A percentile compares a stretch with the other conserved stretches of the same genome.
Evolutionary conservation across 2,888 invertebrate species (phyloP).

Genomic region (Trichacis sp.): DNA sequence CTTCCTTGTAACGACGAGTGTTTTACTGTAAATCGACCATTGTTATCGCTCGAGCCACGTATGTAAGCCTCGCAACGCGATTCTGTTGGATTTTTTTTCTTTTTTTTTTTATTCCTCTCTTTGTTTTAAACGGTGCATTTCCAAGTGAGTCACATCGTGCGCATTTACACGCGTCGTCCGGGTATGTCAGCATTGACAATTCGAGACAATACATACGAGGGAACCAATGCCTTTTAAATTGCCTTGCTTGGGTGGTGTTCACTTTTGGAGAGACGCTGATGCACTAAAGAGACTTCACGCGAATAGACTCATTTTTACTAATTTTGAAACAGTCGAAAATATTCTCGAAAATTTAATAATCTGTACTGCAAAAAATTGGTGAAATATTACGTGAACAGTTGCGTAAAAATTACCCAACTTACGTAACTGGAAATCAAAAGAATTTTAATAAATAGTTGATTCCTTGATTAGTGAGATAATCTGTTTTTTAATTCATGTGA

Average conservation of each 20-base stretch:
- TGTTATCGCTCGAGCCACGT: constrained; percentile 25
- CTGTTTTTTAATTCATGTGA: too few species aligned
- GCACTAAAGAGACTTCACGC: constrained; percentile 26
- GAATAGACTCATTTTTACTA: too few species aligned
- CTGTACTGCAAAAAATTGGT: too few species aligned
- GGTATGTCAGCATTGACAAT: constrained; percentile 48
- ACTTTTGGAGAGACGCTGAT: constrained; percentile 38
- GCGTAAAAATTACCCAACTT: too few species aligned
- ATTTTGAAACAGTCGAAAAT: too few species aligned
- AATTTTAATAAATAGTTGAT: too few species aligned
- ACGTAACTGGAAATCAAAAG: too few species aligned
- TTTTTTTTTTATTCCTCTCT: constrained; percentile 5
- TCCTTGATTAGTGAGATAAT: too few species aligned
- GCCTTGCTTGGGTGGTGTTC: constrained; percentile 64
- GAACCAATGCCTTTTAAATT: constrained; percentile 65
- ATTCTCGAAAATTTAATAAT: too few species aligned
- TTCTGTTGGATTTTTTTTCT: constrained; percentile 17
- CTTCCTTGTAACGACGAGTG: background rate
- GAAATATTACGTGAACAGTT: too few species aligned
- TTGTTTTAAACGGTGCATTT: constrained; percentile 27
- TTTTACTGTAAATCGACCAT: constrained; percentile 29
- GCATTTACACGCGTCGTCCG: constrained; percentile 28
- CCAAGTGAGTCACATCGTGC: constrained; percentile 39
- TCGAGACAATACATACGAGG: constrained; percentile 61
- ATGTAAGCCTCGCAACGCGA: constrained; percentile 23